Percentiles rank a stretch among this genome's conserved stretches.
Conservation (phyloP, 2,797 vertebrate genomes). For the Enteromius argenteus region DNA sequence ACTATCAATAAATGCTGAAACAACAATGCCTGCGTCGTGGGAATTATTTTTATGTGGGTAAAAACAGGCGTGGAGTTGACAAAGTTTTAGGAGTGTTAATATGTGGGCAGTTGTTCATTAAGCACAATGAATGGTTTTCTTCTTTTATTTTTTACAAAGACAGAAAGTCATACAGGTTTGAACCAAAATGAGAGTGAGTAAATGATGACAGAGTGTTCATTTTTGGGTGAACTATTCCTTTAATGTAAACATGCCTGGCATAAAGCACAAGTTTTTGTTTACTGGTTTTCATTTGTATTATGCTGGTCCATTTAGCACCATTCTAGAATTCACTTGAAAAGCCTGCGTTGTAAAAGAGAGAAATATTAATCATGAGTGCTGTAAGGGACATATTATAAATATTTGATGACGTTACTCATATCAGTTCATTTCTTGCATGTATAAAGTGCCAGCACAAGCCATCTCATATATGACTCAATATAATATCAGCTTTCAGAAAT, state of each 20-base stretch:
- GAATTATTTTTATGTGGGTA: constrained; percentile 9
- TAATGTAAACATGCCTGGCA: background rate
- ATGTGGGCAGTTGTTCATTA: background rate
- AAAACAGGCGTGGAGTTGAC: background rate
- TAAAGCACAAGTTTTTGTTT: background rate
- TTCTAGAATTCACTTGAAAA: constrained; percentile 1
- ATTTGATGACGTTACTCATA: background rate
- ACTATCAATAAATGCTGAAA: constrained; percentile 15
- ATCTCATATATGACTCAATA: constrained; percentile 7
- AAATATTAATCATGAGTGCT: background rate
- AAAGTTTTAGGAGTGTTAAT: background rate
- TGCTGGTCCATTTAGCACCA: background rate
- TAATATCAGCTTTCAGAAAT: constrained; percentile 10
- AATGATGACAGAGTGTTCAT: background rate
- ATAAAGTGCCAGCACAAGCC: background rate
- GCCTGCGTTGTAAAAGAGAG: background rate
- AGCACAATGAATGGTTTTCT: background rate
- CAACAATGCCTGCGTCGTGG: background rate
- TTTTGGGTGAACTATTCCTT: background rate
- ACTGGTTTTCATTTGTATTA: background rate
- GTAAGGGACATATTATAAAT: background rate
- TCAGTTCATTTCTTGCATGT: background rate
- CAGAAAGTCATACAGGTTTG: background rate
- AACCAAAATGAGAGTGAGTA: background rate
- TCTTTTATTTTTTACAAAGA: background rate